These are phyloP conservation scores for Aptenodytes forsteri DNA, from an alignment of 2,113 vertebrate species.

Conservation along the genomic window DNA sequence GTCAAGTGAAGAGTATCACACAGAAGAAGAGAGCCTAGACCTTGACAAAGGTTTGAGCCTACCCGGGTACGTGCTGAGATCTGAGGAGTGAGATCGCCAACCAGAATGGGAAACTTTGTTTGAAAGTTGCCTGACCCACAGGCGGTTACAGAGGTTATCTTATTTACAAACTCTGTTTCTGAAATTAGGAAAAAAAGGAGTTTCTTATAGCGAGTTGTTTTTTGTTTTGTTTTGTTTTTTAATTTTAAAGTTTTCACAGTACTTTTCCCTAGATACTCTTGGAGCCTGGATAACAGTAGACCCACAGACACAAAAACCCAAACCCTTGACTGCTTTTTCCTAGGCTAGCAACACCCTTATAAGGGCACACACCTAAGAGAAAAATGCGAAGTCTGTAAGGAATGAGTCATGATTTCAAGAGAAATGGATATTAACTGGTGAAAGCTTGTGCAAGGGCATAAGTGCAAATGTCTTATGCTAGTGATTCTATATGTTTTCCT, in stretches of 20 bases:
- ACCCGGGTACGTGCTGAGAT: not conserved
- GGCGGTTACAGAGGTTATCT: not conserved
- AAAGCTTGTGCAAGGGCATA: not conserved
- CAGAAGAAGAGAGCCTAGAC: not conserved
- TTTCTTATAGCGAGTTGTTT: not conserved
- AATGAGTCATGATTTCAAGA: not conserved
- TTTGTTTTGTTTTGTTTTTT: not conserved
- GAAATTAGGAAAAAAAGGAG: not conserved
- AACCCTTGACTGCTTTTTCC: not conserved
- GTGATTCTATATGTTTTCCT: not conserved
- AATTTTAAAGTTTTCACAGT: not conserved
- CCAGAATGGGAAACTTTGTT: not conserved
- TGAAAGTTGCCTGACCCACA: not conserved
- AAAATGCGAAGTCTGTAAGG: not conserved
- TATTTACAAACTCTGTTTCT: not conserved
- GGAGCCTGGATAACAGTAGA: not conserved
- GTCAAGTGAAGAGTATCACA: not conserved
- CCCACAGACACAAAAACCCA: not conserved
- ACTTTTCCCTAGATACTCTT: not conserved
- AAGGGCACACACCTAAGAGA: not conserved
- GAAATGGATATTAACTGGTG: not conserved
- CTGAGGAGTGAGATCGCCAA: not conserved
- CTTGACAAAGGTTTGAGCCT: not conserved
- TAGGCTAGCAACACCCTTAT: not conserved
- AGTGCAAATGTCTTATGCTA: not conserved